Conservation (phyloP, 2,797 vertebrate species). For the Odontamblyopus lacepedii region DNA sequence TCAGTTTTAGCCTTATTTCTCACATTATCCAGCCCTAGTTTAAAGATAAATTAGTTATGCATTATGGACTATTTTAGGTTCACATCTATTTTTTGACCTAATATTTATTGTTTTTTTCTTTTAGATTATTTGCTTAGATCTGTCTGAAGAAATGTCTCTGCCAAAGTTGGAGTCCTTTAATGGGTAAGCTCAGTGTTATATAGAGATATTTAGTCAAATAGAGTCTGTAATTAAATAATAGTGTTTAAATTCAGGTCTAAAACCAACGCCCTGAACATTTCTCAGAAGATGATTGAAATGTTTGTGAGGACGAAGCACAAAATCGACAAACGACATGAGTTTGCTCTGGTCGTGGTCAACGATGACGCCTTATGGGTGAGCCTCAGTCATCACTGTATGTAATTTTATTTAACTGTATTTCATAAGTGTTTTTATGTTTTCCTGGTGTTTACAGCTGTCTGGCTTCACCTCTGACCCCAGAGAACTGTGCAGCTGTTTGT, state of each 20-base stretch:
- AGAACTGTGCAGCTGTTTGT: slow-evolving; percentile 94
- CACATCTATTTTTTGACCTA: neutral
- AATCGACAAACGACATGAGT: slow-evolving; percentile 94
- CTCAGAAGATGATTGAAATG: slow-evolving; percentile 99
- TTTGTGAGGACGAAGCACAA: slow-evolving; percentile 97
- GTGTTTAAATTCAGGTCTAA: slow-evolving; percentile 78
- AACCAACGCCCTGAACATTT: slow-evolving; percentile 92
- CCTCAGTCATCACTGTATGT: neutral
- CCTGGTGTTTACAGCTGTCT: slow-evolving; percentile 79
- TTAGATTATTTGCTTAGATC: slow-evolving; percentile 94
- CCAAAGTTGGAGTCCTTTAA: slow-evolving; percentile 93
- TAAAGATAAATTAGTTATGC: neutral
- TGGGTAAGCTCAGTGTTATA: slow-evolving; percentile 71
- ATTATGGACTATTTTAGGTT: neutral
- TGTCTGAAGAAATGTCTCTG: slow-evolving; percentile 94
- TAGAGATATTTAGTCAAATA: neutral
- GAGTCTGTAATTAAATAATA: neutral
- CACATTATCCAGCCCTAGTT: neutral
- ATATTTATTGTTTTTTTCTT: slow-evolving; percentile 7
- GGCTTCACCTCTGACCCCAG: slow-evolving; percentile 95
- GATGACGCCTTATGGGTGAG: slow-evolving; percentile 92
- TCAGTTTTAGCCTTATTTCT: too few relatives aligned
- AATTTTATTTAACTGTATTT: neutral
- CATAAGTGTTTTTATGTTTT: neutral
- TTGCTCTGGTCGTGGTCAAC: slow-evolving; percentile 92